Percentiles rank a stretch among this genome's conserved stretches.
phyloP scores from a whole-genome alignment of 1,140 invertebrate genomes.

The Drosophila busckii region DNA sequence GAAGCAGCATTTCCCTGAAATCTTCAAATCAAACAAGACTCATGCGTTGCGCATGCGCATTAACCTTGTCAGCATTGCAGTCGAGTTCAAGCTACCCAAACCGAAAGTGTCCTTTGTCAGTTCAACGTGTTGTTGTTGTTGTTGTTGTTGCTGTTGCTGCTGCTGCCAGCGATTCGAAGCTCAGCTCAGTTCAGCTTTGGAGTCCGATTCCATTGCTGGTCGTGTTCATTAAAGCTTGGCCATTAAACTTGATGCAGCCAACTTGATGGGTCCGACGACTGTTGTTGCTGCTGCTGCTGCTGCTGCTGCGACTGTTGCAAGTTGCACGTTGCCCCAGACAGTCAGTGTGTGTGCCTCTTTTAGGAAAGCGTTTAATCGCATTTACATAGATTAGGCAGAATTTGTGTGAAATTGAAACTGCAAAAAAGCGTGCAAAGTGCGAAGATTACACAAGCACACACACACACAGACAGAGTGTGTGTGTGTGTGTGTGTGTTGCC shows the following conservation, averaged over 20 bases:
- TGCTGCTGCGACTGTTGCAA: no score
- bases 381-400: slow-evolving; percentile 76
- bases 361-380: slow-evolving; percentile 73
- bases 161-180: slow-evolving; percentile 10
- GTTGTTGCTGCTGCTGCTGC: no score
- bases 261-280: slow-evolving; percentile 37
- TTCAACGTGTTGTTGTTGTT: neutral
- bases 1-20: slow-evolving; percentile 52
- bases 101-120: slow-evolving; percentile 19
- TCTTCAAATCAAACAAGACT: slow-evolving; percentile 72
- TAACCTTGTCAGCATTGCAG: slow-evolving; percentile 17
- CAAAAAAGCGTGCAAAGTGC: slow-evolving; percentile 62
- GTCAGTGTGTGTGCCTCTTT: slow-evolving; percentile 25
- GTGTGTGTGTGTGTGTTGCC: no score
- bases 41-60: slow-evolving; percentile 72
- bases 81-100: slow-evolving; percentile 14
- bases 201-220: slow-evolving; percentile 31
- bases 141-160: neutral
- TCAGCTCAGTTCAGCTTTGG: slow-evolving; percentile 17
- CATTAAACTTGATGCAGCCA: slow-evolving; percentile 60
- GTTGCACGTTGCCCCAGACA: neutral
- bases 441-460: slow-evolving; percentile 40
- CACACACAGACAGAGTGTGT: slow-evolving; percentile 7
- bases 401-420: slow-evolving; percentile 76
- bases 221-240: slow-evolving; percentile 74